These are phyloP conservation scores for Drosophila kambysellisi DNA, from an alignment of 2,888 invertebrate species.

Conservation along the genomic window DNA sequence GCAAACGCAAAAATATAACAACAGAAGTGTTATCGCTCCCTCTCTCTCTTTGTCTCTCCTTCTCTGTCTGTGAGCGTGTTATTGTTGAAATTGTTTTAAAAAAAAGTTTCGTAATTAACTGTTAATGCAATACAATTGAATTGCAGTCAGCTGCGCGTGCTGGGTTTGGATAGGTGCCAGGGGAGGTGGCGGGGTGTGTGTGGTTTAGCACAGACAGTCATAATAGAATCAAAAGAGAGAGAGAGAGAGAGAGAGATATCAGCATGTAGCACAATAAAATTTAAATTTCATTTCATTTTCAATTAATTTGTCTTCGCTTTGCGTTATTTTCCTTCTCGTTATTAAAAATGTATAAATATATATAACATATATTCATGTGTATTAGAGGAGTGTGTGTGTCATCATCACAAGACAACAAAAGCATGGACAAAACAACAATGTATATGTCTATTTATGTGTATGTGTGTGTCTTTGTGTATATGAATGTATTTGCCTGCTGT, in stretches of 20 bases:
- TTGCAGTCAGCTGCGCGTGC: slow-evolving; percentile 53
- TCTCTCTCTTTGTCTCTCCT: slow-evolving; percentile 5
- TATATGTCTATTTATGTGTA: neutral
- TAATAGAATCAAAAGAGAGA: slow-evolving; percentile 37
- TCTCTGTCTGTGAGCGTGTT: slow-evolving; percentile 41
- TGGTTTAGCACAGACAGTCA: slow-evolving; percentile 4
- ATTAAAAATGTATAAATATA: slow-evolving; percentile 35
- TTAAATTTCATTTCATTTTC: slow-evolving; percentile 49
- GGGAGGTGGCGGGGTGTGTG: neutral
- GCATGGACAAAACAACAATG: slow-evolving; percentile 13
- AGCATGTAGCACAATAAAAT: slow-evolving; percentile 23
- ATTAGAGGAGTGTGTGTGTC: slow-evolving; percentile 1
- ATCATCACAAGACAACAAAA: slow-evolving; percentile 16
- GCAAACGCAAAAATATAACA: slow-evolving; percentile 38
- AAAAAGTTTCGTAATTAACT: slow-evolving; percentile 61
- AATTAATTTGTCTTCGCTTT: slow-evolving; percentile 24
- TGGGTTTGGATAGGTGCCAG: neutral
- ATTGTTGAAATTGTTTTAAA: slow-evolving; percentile 44
- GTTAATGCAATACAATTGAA: slow-evolving; percentile 50
- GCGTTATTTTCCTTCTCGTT: slow-evolving; percentile 8
- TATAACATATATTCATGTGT: slow-evolving; percentile 8
- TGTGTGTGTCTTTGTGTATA: neutral
- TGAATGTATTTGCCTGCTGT: slow-evolving; percentile 17
- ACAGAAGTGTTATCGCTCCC: slow-evolving; percentile 40
- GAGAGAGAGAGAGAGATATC: slow-evolving; percentile 8